Conservation (phyloP, 2,797 vertebrate species). For the Sebastes miniatus region DNA sequence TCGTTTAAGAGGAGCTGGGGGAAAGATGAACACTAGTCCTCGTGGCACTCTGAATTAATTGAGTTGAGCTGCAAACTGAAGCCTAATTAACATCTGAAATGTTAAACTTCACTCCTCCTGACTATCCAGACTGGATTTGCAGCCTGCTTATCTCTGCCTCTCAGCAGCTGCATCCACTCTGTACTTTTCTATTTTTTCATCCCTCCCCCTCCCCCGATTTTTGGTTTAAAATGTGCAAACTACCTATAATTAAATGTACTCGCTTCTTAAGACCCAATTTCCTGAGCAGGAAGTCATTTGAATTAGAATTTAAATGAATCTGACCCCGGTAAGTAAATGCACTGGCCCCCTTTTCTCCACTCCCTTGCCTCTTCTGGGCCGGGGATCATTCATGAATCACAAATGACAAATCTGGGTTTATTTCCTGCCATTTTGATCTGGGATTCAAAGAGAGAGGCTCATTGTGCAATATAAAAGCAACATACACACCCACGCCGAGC, state of each 20-base stretch:
- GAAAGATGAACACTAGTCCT: constrained; percentile 45
- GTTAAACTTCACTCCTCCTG: constrained; percentile 51
- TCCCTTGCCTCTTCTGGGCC: constrained; percentile 27
- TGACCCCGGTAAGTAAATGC: constrained; percentile 62
- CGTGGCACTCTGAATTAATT: constrained; percentile 60
- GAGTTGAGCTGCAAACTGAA: constrained; percentile 51
- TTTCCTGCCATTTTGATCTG: constrained; percentile 60
- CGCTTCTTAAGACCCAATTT: constrained; percentile 64
- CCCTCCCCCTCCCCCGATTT: constrained; percentile 3
- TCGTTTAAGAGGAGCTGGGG: constrained; percentile 32
- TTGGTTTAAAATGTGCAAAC: constrained; percentile 54
- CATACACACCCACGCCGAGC: constrained; percentile 7
- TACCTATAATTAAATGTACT: constrained; percentile 66
- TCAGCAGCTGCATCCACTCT: constrained; percentile 54
- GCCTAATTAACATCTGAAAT: constrained; percentile 71
- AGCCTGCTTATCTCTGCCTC: constrained; percentile 32
- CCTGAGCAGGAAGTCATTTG: constrained; percentile 63
- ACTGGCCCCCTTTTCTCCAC: constrained; percentile 19
- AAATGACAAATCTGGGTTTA: constrained; percentile 62
- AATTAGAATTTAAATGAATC: constrained; percentile 66
- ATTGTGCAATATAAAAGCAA: constrained; percentile 36
- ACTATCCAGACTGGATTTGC: constrained; percentile 29
- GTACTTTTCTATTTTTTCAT: constrained; percentile 22
- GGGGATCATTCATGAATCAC: constrained; percentile 58
- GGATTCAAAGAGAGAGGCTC: constrained; percentile 38